Conservation (phyloP, 2,888 invertebrate species). For the Watsonalla cultraria region DNA sequence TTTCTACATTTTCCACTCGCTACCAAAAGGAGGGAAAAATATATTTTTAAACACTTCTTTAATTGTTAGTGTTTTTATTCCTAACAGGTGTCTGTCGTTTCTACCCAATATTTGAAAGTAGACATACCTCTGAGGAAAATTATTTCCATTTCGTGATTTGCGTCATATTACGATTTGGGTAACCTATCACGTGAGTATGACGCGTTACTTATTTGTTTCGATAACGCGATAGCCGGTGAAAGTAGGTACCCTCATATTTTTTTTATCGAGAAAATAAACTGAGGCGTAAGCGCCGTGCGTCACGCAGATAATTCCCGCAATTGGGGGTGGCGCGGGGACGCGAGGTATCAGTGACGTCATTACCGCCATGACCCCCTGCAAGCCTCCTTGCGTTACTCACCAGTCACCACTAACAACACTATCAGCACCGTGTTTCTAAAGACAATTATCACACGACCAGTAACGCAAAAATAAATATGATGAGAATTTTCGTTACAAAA, state of each 20-base stretch:
- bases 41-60: too few species aligned
- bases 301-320: slow-evolving; percentile 44
- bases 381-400: slow-evolving; percentile 18
- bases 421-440: slow-evolving; percentile 3
- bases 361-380: slow-evolving; percentile 13
- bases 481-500: too few species aligned
- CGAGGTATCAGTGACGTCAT: slow-evolving; percentile 42
- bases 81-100: too few species aligned
- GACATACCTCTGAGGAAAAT: too few species aligned
- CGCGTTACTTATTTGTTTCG: slow-evolving; percentile 1
- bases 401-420: slow-evolving; percentile 5
- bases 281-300: slow-evolving; percentile 49
- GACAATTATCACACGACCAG: too few species aligned
- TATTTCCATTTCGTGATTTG: neutral
- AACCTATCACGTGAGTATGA: slow-evolving; percentile 4
- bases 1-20: too few species aligned
- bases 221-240: slow-evolving; percentile 11
- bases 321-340: slow-evolving; percentile 17
- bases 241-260: slow-evolving; percentile 11
- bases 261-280: slow-evolving; percentile 39
- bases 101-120: too few species aligned
- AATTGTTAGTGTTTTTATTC: too few species aligned
- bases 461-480: too few species aligned
- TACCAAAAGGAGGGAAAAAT: too few species aligned
- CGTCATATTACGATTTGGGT: neutral